Base-by-base conservation (phyloP, 1,140 invertebrate genomes). In the Anastrepha ludens region DNA sequence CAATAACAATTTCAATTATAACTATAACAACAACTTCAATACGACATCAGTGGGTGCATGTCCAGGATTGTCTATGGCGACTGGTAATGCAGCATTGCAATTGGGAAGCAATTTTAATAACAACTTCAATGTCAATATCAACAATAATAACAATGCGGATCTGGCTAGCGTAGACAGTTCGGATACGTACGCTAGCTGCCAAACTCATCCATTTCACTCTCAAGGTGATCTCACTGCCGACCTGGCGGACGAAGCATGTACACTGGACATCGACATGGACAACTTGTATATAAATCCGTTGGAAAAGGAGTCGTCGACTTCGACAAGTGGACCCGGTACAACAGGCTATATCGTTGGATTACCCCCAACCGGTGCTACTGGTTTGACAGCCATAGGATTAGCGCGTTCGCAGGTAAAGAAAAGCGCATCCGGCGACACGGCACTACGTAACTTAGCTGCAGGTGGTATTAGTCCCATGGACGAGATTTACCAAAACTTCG, bases 161-260 rank as follows among this genome's bases (percentile, higher is more conserved):
- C 93, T 96, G 88, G 96, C 96, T 86, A 97, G 96, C 91, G 95
- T 97, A 65, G 96, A 97, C 91, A 97, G 96, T 90, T 97, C 96
- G 50, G 98, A 99, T 94, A 99, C 98, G 87, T 99, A 98, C 94
- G 97, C 97, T 92, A 98, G 97, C 94, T 99, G 98, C 94, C 96
- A 98, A 94, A 99, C 98, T 89, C 98, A 98, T 94, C 98, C 97
- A 90, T 98, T 97, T 94, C 96, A 97, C 93, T 98, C 97, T 90
- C 95, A 96, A 94, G 96, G 96, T 90, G 97, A 97, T 94, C 95
- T 97, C 90, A 96, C 96, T 85, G 95, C 96, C 89, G 96, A 97
- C 92, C 94, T 94, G 91, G 95, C 94, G 87, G 94, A 94, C 89
- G 93, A 93, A 87, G 89, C 91, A 44, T 93, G 93, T 88, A 93